Conservation (phyloP, 2,113 vertebrate species). For the Neofelis nebulosa region DNA sequence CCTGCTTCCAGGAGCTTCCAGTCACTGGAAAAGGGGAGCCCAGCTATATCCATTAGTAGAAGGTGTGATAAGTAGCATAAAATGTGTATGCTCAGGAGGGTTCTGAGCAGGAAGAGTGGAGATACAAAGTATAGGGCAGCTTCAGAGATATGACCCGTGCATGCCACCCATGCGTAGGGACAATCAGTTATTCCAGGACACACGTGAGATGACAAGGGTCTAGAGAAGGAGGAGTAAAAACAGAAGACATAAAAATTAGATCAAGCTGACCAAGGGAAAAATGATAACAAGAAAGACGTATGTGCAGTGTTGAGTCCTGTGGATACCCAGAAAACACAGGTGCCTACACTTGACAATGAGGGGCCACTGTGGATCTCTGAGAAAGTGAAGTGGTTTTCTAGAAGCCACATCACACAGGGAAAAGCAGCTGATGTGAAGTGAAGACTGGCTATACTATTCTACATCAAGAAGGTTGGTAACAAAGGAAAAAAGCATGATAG, state of each 20-base stretch:
- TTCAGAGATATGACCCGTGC: neutral
- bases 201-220: neutral
- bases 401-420: neutral
- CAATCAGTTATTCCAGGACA: neutral
- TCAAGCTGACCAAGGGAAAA: neutral
- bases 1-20: neutral
- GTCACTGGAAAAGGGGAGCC: neutral
- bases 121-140: too few relatives aligned
- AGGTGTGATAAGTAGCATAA: neutral
- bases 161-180: rapidly evolving
- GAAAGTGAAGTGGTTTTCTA: neutral
- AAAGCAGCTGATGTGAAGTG: neutral
- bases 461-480: neutral
- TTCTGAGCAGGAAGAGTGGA: neutral
- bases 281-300: neutral
- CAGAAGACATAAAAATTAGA: neutral
- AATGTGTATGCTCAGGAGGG: neutral
- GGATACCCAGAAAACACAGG: neutral
- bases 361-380: neutral
- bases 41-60: neutral
- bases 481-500: neutral
- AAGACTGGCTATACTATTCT: neutral
- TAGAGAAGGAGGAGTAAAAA: neutral
- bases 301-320: neutral
- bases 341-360: neutral